Conservation (phyloP, 2,888 invertebrate species). For the Drosophila testacea region DNA sequence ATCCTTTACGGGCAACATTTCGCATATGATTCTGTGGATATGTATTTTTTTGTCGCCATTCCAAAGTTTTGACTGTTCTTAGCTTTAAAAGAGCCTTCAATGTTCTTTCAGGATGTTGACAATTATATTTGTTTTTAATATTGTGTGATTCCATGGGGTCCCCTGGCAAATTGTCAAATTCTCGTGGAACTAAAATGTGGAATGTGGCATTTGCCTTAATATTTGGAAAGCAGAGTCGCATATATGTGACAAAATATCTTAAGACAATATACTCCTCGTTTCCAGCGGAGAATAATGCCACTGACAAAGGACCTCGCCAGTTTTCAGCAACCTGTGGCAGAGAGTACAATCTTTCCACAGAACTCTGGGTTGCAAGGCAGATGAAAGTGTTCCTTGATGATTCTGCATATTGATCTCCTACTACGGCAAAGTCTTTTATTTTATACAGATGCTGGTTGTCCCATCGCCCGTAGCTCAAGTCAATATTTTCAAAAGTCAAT, state of each 20-base stretch:
- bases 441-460: conserved; percentile 90
- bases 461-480: conserved; percentile 90
- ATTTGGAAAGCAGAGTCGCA: conserved; percentile 90
- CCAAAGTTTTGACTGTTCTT: conserved; percentile 88
- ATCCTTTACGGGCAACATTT: conserved; percentile 94
- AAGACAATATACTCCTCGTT: conserved; percentile 91
- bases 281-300: conserved; percentile 92
- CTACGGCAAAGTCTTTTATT: conserved; percentile 90
- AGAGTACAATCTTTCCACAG: conserved; percentile 92
- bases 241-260: conserved; percentile 90
- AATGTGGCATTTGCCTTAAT: conserved; percentile 91
- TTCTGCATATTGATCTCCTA: conserved; percentile 88
- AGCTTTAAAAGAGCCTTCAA: conserved; percentile 87
- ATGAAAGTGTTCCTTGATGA: conserved; percentile 85
- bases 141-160: conserved; percentile 47
- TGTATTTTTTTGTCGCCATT: conserved; percentile 91
- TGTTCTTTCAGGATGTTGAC: conserved; percentile 89
- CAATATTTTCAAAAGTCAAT: conserved; percentile 87
- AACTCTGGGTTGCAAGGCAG: conserved; percentile 94
- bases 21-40: conserved; percentile 96
- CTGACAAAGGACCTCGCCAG: conserved; percentile 94
- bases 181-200: conserved; percentile 90
- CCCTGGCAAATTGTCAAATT: conserved; percentile 76
- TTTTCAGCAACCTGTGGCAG: conserved; percentile 91
- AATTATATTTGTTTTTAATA: conserved; percentile 85